Conservation (phyloP, 2,113 vertebrate species). For the Balaeniceps rex region DNA sequence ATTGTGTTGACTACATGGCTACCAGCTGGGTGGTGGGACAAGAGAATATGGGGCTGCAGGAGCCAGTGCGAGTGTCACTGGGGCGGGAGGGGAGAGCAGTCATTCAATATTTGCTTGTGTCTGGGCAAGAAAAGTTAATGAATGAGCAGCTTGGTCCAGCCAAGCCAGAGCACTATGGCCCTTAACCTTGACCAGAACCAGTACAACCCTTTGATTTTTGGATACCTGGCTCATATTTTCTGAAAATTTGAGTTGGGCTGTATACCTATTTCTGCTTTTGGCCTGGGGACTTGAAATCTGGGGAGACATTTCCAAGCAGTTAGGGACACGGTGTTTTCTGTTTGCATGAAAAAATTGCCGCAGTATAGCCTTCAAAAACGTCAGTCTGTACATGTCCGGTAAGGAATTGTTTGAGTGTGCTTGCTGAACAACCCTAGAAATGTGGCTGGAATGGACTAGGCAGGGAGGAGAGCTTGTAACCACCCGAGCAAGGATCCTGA, state of each 20-base stretch:
- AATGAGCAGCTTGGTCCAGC: not conserved
- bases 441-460: not conserved
- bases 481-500: not conserved
- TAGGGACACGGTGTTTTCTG: not conserved
- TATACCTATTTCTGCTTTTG: not conserved
- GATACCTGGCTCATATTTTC: not conserved
- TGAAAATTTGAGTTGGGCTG: not conserved
- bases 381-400: not conserved
- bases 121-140: not conserved
- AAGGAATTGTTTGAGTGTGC: not conserved
- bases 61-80: not conserved
- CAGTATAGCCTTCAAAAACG: not conserved
- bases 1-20: not conserved
- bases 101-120: not conserved
- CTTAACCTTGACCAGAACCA: not conserved
- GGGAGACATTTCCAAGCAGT: not conserved
- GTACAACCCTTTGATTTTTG: not conserved
- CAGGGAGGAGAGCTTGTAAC: not conserved
- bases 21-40: not conserved
- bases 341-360: not conserved
- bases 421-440: not conserved
- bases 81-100: not conserved
- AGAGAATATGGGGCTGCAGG: not conserved
- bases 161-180: not conserved
- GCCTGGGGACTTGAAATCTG: not conserved